Evolutionary conservation across 2,113 vertebrate genomes (phyloP).

Genomic region (Lampris megalopsis): DNA sequence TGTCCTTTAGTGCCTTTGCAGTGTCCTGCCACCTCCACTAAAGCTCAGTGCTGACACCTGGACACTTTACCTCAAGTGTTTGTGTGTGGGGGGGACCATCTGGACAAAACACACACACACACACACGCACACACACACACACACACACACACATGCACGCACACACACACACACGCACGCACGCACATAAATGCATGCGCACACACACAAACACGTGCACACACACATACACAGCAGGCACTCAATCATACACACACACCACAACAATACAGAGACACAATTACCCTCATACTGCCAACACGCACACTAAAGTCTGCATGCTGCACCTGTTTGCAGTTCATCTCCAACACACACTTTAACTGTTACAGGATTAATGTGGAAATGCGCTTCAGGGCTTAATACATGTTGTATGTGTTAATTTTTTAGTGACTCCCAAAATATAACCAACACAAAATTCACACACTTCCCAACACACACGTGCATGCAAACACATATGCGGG

Average conservation of each 20-base stretch:
- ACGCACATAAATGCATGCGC: not conserved
- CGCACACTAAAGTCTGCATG: too few species aligned
- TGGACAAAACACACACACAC: slow-evolving; percentile 29
- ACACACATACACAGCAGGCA: not conserved
- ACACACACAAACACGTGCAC: not conserved
- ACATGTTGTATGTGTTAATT: not conserved
- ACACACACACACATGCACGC: slow-evolving; percentile 6
- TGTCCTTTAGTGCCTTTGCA: slow-evolving; percentile 64
- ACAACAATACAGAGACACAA: too few species aligned
- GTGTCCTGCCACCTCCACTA: slow-evolving; percentile 37
- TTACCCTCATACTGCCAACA: too few species aligned
- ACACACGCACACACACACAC: slow-evolving; percentile 17
- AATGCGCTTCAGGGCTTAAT: not conserved
- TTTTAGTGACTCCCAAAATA: not conserved
- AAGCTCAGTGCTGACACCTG: slow-evolving; percentile 45
- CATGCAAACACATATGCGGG: not conserved
- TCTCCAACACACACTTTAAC: too few species aligned
- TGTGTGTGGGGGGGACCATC: slow-evolving; percentile 41
- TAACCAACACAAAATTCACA: not conserved
- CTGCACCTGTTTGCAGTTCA: too few species aligned
- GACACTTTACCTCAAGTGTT: slow-evolving; percentile 20
- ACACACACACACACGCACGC: slow-evolving; percentile 11
- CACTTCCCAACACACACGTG: not conserved
- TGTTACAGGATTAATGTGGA: too few species aligned
- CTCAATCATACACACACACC: too few species aligned